Evolutionary conservation across 2,797 vertebrate species (phyloP).

Genomic region (Sebastes taczanowskii): DNA sequence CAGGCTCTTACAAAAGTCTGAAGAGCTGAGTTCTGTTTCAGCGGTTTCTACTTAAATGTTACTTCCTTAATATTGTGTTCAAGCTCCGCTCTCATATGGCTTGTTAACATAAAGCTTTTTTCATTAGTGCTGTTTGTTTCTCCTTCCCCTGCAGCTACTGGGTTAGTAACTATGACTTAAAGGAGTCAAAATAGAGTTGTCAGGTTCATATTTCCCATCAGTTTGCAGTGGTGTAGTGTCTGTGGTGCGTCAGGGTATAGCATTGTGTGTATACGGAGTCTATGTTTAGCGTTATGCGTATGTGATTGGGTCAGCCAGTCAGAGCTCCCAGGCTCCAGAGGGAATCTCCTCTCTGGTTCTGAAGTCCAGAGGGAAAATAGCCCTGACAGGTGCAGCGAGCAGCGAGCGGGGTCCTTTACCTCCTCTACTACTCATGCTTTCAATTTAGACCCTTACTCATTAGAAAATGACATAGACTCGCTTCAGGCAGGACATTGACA

Average conservation of each 20-base stretch:
- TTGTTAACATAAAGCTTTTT: not conserved
- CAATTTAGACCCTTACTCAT: slow-evolving; percentile 77
- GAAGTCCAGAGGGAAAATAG: slow-evolving; percentile 67
- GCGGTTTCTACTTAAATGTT: not conserved
- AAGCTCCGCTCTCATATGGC: not conserved
- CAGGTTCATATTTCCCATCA: slow-evolving; percentile 32
- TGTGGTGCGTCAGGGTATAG: slow-evolving; percentile 26
- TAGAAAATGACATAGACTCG: slow-evolving; percentile 39
- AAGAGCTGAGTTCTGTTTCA: not conserved
- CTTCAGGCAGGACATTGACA: slow-evolving; percentile 19
- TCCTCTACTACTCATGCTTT: slow-evolving; percentile 69
- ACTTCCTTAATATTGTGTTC: not conserved
- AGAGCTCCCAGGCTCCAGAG: slow-evolving; percentile 63
- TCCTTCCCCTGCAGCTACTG: not conserved
- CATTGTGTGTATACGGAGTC: slow-evolving; percentile 50
- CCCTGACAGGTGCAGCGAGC: slow-evolving; percentile 80
- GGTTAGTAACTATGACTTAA: not conserved
- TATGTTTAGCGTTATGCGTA: slow-evolving; percentile 72
- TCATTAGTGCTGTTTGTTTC: not conserved
- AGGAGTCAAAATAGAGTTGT: not conserved
- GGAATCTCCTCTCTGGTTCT: slow-evolving; percentile 74
- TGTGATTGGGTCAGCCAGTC: slow-evolving; percentile 50
- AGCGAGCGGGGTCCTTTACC: slow-evolving; percentile 38
- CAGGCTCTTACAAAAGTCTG: not conserved
- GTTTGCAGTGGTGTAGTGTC: not conserved